phyloP scores from a whole-genome alignment of 2,888 invertebrate species.

The Morpho helenor region DNA sequence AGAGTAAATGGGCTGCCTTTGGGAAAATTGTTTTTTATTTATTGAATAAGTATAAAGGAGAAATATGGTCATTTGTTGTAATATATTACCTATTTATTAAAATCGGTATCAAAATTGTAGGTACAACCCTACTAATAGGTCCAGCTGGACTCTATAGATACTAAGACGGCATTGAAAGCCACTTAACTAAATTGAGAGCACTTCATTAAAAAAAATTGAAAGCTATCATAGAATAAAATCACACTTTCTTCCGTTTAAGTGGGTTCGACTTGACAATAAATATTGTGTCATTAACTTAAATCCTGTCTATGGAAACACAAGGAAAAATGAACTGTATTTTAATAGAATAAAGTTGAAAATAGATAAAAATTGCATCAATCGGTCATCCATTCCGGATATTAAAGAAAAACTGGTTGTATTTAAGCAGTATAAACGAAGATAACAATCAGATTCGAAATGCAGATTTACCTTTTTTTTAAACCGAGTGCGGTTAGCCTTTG shows the following conservation, averaged over 20 bases:
- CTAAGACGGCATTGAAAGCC: conserved; percentile 25
- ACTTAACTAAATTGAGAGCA: conserved; percentile 26
- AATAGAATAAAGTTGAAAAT: conserved; percentile 16
- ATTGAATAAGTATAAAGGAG: too few relatives aligned
- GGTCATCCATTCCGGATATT: conserved; percentile 43
- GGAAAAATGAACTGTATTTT: conserved; percentile 21
- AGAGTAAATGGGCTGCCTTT: too few relatives aligned
- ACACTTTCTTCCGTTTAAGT: conserved; percentile 44
- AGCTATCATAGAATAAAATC: conserved; percentile 32
- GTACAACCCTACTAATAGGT: conserved; percentile 4
- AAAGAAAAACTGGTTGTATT: conserved; percentile 46
- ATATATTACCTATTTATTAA: too few relatives aligned
- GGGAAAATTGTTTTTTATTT: too few relatives aligned
- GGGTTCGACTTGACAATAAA: conserved; percentile 46
- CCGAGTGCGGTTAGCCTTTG: conserved; percentile 31
- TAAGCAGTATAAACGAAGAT: conserved; percentile 53
- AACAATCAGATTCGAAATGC: conserved; percentile 66
- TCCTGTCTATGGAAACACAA: conserved; percentile 16
- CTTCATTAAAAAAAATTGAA: conserved; percentile 31
- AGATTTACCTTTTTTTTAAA: conserved; percentile 48
- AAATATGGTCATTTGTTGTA: too few relatives aligned
- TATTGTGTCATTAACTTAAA: conserved; percentile 44
- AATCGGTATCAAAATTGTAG: too few relatives aligned
- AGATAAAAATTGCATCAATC: background rate
- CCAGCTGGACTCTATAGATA: conserved; percentile 16